Conservation (phyloP, 2,888 invertebrate species). For the Polylopha cassiicola region DNA sequence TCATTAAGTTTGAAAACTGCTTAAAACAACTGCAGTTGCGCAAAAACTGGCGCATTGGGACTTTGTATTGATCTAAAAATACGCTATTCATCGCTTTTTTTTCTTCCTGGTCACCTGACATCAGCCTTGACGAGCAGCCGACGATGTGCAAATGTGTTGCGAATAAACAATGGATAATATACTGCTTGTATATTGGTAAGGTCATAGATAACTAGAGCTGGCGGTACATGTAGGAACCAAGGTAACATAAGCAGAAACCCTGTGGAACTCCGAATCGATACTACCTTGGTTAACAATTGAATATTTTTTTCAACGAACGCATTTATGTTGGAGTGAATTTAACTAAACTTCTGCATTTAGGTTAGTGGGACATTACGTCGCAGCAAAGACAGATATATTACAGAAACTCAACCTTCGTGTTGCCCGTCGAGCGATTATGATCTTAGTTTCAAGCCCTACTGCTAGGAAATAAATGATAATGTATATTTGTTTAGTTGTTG, state of each 20-base stretch:
- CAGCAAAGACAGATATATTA: conserved; percentile 21
- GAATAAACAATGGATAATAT: conserved; percentile 17
- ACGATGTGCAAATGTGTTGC: conserved; percentile 28
- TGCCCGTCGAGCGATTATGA: conserved; percentile 8
- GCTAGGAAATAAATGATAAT: not conserved
- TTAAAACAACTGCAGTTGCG: conserved; percentile 33
- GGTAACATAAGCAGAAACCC: too few relatives aligned
- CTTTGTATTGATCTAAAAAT: conserved; percentile 36
- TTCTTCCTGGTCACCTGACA: conserved; percentile 54
- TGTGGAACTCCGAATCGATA: too few relatives aligned
- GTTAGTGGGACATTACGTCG: conserved; percentile 27
- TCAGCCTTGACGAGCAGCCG: conserved; percentile 37
- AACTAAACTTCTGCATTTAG: conserved; percentile 24
- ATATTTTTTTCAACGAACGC: conserved; percentile 13
- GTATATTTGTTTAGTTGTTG: not conserved
- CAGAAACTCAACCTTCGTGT: conserved; percentile 19
- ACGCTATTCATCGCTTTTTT: conserved; percentile 40
- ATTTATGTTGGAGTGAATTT: conserved; percentile 9
- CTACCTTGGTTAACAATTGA: too few relatives aligned
- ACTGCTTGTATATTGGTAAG: not conserved
- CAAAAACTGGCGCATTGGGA: conserved; percentile 28
- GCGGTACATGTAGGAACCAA: not conserved
- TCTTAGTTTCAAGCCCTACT: conserved; percentile 11
- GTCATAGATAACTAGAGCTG: not conserved
- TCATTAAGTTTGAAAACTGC: conserved; percentile 24